Evolutionary conservation across 2,888 invertebrate species (phyloP).

Genomic region (Chrysina gloriosa): DNA sequence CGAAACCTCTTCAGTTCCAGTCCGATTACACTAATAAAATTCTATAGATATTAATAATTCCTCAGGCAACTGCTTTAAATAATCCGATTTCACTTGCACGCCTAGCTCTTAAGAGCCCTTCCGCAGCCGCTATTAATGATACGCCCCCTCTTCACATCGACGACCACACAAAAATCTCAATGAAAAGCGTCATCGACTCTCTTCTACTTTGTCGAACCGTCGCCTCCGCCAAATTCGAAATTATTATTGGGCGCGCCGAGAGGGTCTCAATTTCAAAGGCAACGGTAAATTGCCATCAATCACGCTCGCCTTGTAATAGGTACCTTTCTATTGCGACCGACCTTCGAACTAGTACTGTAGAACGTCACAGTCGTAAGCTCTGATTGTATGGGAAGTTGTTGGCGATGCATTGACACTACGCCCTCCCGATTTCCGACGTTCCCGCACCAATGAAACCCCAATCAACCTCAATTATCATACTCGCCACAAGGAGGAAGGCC

Average conservation of each 20-base stretch:
- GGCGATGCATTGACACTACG: conserved; percentile 52
- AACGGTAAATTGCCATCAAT: conserved; percentile 55
- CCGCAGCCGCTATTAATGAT: not conserved
- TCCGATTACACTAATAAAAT: conserved; percentile 27
- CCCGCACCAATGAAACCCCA: conserved; percentile 60
- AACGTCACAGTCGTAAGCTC: conserved; percentile 34
- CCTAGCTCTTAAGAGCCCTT: not conserved
- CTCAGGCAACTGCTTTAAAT: conserved; percentile 30
- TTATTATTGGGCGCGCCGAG: conserved; percentile 29
- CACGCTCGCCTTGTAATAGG: conserved; percentile 48
- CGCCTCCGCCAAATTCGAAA: conserved; percentile 22
- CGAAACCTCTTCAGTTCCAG: conserved; percentile 2
- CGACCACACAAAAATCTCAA: not conserved
- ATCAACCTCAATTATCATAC: conserved; percentile 64
- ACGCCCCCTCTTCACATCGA: not conserved
- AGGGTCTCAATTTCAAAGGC: conserved; percentile 49
- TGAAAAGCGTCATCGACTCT: not conserved
- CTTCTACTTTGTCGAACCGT: not conserved
- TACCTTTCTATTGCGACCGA: not conserved
- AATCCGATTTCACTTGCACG: conserved; percentile 35
- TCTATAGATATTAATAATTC: conserved; percentile 38
- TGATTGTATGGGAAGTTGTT: conserved; percentile 54
- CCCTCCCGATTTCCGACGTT: conserved; percentile 51
- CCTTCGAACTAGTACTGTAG: conserved; percentile 1
- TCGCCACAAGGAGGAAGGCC: conserved; percentile 53